phyloP scores from a whole-genome alignment of 2,113 vertebrate genomes.

The Dicerorhinus sumatrensis region DNA sequence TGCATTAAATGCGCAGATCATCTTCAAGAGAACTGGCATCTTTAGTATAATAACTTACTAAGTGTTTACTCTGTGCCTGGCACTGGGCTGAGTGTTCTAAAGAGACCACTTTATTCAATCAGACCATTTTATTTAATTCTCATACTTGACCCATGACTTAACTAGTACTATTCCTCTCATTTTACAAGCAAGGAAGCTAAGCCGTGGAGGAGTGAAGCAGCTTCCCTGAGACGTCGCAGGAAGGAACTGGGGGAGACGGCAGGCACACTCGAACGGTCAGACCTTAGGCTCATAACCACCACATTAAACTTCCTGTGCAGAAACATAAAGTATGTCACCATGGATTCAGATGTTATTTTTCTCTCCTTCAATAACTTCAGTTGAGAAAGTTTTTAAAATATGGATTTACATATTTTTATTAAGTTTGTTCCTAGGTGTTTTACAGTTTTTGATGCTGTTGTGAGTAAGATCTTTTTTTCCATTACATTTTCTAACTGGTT shows the following conservation, averaged over 20 bases:
- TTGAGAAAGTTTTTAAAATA: background rate
- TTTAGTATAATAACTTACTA: background rate
- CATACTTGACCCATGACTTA: background rate
- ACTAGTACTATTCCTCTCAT: background rate
- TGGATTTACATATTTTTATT: background rate
- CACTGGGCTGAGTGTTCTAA: background rate
- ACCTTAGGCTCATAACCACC: background rate
- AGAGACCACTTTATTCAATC: background rate
- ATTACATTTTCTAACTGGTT: constrained; percentile 15
- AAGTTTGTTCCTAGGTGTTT: constrained; percentile 18
- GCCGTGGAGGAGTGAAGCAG: background rate
- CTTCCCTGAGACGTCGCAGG: background rate
- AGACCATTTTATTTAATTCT: background rate
- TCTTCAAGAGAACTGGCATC: background rate
- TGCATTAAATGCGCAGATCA: background rate
- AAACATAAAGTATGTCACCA: background rate
- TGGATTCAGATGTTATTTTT: background rate
- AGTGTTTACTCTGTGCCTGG: background rate
- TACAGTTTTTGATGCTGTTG: background rate
- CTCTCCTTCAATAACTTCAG: background rate
- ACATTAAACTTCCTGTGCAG: background rate
- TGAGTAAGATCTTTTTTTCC: background rate
- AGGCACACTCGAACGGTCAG: background rate
- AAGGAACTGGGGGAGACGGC: background rate
- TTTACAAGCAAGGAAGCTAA: constrained; percentile 41